Evolutionary conservation across 2,888 invertebrate genomes (phyloP), one percentile per base, ranked within the genome.

Genomic region (Eilema griseolum): DNA sequence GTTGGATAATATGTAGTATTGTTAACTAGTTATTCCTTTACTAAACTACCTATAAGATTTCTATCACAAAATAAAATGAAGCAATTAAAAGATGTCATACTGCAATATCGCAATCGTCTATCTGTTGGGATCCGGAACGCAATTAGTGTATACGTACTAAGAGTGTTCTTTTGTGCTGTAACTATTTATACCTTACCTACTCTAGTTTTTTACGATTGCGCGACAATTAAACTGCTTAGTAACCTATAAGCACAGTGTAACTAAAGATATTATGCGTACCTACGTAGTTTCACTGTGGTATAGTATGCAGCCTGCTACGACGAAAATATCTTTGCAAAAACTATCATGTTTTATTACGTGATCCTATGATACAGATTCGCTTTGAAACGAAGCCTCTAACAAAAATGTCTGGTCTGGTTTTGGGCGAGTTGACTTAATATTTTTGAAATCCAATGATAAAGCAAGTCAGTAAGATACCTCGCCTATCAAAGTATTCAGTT

Each of bases 401-500:
- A n/a, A n/a, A n/a, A n/a, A n/a, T n/a, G n/a, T n/a, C n/a, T n/a
- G n/a, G n/a, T n/a, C n/a, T n/a, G n/a, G n/a, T n/a, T n/a, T n/a
- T n/a, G n/a, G n/a, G n/a, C n/a, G n/a, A n/a, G n/a, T n/a, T n/a
- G n/a, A n/a, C n/a, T n/a, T n/a, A n/a, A n/a, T n/a, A n/a, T n/a
- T n/a, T n/a, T n/a, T n/a, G n/a, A n/a, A n/a, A n/a, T n/a, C n/a
- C n/a, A n/a, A n/a, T n/a, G n/a, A n/a, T n/a, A n/a, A n/a, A n/a
- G 52, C 10, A n/a, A 52, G n/a, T 52, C n/a, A 52, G 10, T 52
- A 52, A 52, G n/a, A n/a, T 52, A 52, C 8, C 20, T 52, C 10
- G 10, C 3, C 7, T 52, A n/a, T 52, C n/a, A n/a, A 52, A 46
- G 46, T n/a, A 8, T 52, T n/a, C 81, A 80, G 74, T 76, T 83